phyloP scores from a whole-genome alignment of 2,113 vertebrate genomes.

The Cynopterus brachyotis region DNA sequence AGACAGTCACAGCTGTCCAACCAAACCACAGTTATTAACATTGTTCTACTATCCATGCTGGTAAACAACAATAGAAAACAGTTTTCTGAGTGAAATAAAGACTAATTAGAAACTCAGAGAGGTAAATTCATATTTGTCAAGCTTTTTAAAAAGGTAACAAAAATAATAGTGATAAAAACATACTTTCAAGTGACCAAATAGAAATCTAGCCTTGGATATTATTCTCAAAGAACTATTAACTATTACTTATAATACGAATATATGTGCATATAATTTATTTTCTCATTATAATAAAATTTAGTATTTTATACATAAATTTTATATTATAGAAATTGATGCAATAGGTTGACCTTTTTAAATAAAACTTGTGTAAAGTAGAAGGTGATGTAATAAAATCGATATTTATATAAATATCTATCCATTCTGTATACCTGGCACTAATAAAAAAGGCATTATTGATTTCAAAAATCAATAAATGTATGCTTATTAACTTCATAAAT shows the following conservation, averaged over 20 bases:
- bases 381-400: neutral
- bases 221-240: neutral
- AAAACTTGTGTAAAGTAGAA: neutral
- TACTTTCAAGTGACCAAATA: neutral
- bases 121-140: neutral
- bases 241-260: neutral
- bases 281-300: conserved; percentile 3
- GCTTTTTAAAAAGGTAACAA: neutral
- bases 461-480: neutral
- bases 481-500: conserved; percentile 63
- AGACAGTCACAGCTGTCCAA: neutral
- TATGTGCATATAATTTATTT: neutral
- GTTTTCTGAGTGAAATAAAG: neutral
- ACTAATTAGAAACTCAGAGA: neutral
- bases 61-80: neutral
- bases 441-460: too few species aligned
- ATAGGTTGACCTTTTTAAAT: neutral
- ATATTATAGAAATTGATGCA: neutral
- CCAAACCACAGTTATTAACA: neutral
- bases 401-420: neutral
- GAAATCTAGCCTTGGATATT: neutral
- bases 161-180: neutral
- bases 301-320: neutral
- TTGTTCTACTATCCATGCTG: neutral
- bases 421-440: too few species aligned